phyloP scores from a whole-genome alignment of 2,113 vertebrate genomes.

The Chloropsis hardwickii region DNA sequence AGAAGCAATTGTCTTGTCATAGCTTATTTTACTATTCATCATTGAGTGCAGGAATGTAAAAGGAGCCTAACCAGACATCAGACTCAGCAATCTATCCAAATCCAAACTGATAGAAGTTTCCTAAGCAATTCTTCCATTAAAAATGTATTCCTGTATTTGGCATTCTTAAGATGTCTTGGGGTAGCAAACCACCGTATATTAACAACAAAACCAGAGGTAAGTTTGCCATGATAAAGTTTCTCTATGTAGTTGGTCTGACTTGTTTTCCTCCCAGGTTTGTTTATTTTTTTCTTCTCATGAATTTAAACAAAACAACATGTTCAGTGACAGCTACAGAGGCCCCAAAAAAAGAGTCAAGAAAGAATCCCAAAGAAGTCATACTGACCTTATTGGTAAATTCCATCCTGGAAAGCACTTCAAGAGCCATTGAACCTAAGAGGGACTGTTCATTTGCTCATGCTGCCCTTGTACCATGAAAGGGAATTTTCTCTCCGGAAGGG shows the following conservation, averaged over 20 bases:
- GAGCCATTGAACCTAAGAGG: not conserved
- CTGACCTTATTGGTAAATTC: not conserved
- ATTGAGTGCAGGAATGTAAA: not conserved
- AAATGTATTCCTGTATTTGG: not conserved
- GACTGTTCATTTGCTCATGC: not conserved
- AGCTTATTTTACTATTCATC: not conserved
- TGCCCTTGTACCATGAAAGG: not conserved
- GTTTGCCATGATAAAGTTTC: not conserved
- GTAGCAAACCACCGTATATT: not conserved
- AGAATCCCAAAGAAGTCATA: not conserved
- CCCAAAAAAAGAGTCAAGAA: not conserved
- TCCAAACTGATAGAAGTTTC: not conserved
- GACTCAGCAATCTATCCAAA: not conserved
- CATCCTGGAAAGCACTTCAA: not conserved
- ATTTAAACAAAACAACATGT: not conserved
- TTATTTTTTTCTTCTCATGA: not conserved
- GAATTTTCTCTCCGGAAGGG: not conserved
- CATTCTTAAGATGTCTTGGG: not conserved
- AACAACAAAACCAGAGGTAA: not conserved
- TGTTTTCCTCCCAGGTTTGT: not conserved
- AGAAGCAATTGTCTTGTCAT: not conserved
- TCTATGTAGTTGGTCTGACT: accelerated
- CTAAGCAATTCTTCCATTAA: not conserved
- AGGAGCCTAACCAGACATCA: not conserved
- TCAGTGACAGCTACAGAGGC: not conserved